These are phyloP conservation scores for Lepeophtheirus nordmannii DNA, from an alignment of 2,888 invertebrate genomes.

Conservation along the genomic window DNA sequence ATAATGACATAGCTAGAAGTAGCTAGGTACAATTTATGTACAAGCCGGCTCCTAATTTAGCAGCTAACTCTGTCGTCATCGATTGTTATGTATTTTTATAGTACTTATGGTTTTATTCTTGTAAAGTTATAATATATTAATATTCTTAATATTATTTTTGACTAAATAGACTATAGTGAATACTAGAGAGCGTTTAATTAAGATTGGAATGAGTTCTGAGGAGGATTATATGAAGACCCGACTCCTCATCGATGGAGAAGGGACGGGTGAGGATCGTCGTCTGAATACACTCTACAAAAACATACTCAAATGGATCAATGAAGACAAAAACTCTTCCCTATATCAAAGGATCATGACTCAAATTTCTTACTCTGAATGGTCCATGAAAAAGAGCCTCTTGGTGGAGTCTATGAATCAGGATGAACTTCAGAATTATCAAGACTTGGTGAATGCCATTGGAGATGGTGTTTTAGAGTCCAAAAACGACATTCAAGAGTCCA, in stretches of 20 bases:
- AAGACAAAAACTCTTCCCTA: conserved; percentile 37
- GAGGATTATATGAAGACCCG: conserved; percentile 86
- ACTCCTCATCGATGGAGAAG: conserved; percentile 87
- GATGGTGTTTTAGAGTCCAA: conserved; percentile 62
- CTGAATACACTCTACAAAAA: conserved; percentile 69
- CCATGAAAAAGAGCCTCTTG: conserved; percentile 63
- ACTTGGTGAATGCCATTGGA: conserved; percentile 58
- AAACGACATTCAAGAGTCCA: conserved; percentile 61
- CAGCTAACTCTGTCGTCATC: too few relatives aligned
- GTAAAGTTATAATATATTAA: too few relatives aligned
- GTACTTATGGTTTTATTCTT: too few relatives aligned
- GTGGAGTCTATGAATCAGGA: conserved; percentile 65
- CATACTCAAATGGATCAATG: conserved; percentile 35
- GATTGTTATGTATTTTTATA: too few relatives aligned
- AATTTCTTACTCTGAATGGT: conserved; percentile 71
- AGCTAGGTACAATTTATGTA: too few relatives aligned
- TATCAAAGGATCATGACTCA: conserved; percentile 66
- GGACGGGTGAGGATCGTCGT: conserved; percentile 83
- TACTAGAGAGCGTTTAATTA: too few relatives aligned
- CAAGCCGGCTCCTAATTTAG: too few relatives aligned
- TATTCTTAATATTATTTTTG: too few relatives aligned
- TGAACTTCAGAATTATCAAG: conserved; percentile 64
- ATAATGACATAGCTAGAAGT: too few relatives aligned
- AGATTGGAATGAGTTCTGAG: conserved; percentile 33
- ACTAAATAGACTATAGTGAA: too few relatives aligned